Base-by-base conservation (phyloP, 2,113 vertebrate genomes). In the Dryoscopus gambensis region DNA sequence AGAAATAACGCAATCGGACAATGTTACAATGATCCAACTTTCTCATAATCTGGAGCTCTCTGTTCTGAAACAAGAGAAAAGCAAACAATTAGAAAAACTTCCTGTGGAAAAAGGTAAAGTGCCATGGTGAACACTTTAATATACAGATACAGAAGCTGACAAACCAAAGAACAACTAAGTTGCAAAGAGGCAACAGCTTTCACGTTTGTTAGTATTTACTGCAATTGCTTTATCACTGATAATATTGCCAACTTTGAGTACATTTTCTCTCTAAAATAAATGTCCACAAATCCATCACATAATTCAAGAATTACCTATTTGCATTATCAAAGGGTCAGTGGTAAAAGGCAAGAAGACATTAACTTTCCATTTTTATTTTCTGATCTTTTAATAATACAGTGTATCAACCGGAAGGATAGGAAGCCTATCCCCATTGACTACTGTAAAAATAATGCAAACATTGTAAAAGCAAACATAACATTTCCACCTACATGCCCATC, bases 1-100 rank as follows among this genome's bases (percentile, higher is more conserved):
- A 99, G 98, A 99, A 99, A 97, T 99, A 99, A 92, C 99, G 99
- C 97, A 99, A 99, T 93, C 99, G 98, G 91, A 99, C 99, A 75
- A 99, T 99, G 98, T 99, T 99, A 98, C 99, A 99, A 96, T 99
- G 99, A 98, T 99, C 99, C 98, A 99, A 91, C 96, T 99, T 99
- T 96, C 99, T 98, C 99, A 99, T 99, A 97, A 99, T 99, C 98
- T 99, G 99, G 93, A 99, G 98, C 98, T 99, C 99, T 78, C 99
- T 99, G 96, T 99, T 99, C 99, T 99, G 97, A 86, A 98, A 96
- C 40, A 93, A 97, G 84, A 96, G 59, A 93, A 92, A 71, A 82
- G 13, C 21, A 94, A 89, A 71, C n/a, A 30, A 39, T 97, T 44
- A 77, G 78, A 67, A 93, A 67, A 86, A 42, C 15, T 46, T 59